A percentile compares a stretch with the other conserved stretches of the same genome.
Conservation (phyloP, 92 coral and sea anemone species). For the Isaurus tuberculatus region DNA sequence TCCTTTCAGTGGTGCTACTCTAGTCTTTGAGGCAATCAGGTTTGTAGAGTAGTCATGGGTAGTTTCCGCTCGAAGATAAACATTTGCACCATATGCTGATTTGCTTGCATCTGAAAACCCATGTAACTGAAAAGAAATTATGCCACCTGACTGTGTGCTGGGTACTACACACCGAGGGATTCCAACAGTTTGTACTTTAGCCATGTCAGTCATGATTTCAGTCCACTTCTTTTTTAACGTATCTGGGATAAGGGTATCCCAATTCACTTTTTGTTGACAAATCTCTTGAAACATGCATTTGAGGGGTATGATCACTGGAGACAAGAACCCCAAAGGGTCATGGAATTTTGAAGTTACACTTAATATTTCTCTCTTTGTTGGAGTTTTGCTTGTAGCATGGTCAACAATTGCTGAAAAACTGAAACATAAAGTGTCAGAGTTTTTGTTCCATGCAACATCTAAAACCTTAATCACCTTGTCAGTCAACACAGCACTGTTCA, state of each 20-base stretch:
- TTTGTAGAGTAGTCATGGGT: conserved; percentile 17
- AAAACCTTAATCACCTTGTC: conserved; percentile 48
- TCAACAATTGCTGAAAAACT: conserved; percentile 44
- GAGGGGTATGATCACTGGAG: conserved; percentile 54
- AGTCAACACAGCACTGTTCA: conserved; percentile 5
- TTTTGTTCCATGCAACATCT: conserved; percentile 62
- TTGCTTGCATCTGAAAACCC: conserved; percentile 50
- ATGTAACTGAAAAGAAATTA: conserved; percentile 37
- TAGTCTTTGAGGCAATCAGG: conserved; percentile 49
- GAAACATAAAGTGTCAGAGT: conserved; percentile 56
- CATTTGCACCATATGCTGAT: conserved; percentile 37
- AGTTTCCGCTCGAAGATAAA: conserved; percentile 54
- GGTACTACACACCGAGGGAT: conserved; percentile 11
- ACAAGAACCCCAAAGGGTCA: conserved; percentile 23
- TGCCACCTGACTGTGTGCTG: neutral
- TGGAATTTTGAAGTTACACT: conserved; percentile 43
- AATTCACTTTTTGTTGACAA: conserved; percentile 48
- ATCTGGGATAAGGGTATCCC: conserved; percentile 46
- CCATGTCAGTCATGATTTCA: conserved; percentile 8
- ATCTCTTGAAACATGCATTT: conserved; percentile 60
- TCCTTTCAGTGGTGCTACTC: conserved; percentile 30
- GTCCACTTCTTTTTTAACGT: neutral
- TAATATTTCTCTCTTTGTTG: conserved; percentile 38
- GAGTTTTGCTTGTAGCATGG: conserved; percentile 22
- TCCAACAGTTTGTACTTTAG: conserved; percentile 39